A percentile compares a stretch with the other conserved stretches of the same genome.
These are phyloP conservation scores for Norana najaformis DNA, from an alignment of 2,888 invertebrate species.

Conservation along the genomic window DNA sequence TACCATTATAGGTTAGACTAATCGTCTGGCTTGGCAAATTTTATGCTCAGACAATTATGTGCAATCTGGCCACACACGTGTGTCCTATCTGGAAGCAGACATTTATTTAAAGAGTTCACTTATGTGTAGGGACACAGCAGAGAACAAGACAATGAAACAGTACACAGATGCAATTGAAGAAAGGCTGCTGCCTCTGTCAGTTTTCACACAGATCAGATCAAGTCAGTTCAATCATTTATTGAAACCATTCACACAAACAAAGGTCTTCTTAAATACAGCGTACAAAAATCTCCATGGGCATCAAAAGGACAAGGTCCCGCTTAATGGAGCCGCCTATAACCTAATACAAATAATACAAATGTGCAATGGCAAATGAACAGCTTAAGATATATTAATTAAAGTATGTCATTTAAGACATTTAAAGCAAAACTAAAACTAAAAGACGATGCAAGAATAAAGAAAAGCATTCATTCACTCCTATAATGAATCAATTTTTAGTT, in stretches of 20 bases:
- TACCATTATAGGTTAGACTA: too few species aligned
- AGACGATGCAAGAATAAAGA: neutral
- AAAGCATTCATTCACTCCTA: neutral
- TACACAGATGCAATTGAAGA: neutral
- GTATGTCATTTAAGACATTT: too few species aligned
- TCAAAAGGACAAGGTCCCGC: too few species aligned
- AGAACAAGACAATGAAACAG: neutral
- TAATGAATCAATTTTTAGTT: neutral
- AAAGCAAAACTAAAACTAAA: too few species aligned
- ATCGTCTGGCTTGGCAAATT: neutral
- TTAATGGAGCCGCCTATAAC: too few species aligned
- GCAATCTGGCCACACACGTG: neutral
- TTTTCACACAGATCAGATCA: neutral
- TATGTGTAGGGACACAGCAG: neutral
- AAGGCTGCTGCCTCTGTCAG: neutral
- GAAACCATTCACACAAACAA: too few species aligned
- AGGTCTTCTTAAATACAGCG: too few species aligned
- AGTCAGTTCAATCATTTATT: too few species aligned
- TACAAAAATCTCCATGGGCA: too few species aligned
- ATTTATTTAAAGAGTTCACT: neutral
- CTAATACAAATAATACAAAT: too few species aligned
- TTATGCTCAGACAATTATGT: neutral
- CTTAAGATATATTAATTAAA: too few species aligned
- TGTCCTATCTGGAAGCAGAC: neutral
- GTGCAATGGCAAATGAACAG: too few species aligned